These are phyloP conservation scores for Alligator mississippiensis DNA, from an alignment of 2,113 vertebrate genomes.

Conservation along the genomic window DNA sequence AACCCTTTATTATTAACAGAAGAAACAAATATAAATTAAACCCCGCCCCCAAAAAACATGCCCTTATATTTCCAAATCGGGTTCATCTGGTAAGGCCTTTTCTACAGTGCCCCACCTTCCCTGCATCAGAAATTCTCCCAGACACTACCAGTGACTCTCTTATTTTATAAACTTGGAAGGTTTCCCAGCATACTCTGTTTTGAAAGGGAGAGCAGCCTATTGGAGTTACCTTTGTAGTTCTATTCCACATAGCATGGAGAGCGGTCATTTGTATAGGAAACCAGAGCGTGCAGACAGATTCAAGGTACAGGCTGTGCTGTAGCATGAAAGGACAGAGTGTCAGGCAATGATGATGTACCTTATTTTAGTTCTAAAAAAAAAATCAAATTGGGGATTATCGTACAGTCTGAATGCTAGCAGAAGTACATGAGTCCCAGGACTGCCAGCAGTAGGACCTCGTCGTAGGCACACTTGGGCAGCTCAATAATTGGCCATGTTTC, in stretches of 20 bases:
- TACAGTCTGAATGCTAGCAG: not conserved
- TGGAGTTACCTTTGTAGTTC: not conserved
- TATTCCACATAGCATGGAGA: not conserved
- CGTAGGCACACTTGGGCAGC: not conserved
- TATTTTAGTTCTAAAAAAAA: not conserved
- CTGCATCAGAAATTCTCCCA: fast-evolving
- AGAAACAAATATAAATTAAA: not conserved
- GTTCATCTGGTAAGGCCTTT: not conserved
- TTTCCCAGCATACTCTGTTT: not conserved
- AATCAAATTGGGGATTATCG: not conserved
- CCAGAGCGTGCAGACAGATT: not conserved
- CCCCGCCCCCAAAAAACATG: fast-evolving
- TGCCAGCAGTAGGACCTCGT: fast-evolving
- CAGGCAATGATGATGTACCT: not conserved
- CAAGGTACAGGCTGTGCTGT: not conserved
- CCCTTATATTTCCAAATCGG: not conserved
- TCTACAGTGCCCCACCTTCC: not conserved
- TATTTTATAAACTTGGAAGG: fast-evolving
- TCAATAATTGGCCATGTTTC: not conserved
- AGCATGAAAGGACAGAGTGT: not conserved
- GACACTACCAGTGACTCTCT: not conserved
- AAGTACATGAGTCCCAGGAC: not conserved
- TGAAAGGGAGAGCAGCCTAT: fast-evolving
- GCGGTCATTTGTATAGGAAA: not conserved
- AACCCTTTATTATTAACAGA: not conserved